These are phyloP conservation scores for Conopomorpha cramerella DNA, from an alignment of 1,140 invertebrate genomes.

Conservation along the genomic window DNA sequence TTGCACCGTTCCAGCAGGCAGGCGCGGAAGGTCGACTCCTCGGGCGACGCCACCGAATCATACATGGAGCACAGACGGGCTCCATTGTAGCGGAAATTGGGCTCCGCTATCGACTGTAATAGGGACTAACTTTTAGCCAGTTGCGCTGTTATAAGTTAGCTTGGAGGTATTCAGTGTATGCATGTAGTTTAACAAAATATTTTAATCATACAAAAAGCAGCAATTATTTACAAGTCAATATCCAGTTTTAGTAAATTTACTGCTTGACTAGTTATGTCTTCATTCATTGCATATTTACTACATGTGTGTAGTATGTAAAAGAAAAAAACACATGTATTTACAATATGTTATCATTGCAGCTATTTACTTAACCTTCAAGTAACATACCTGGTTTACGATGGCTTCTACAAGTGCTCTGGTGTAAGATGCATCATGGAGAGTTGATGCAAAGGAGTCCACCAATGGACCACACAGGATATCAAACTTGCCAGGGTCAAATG, in stretches of 20 bases:
- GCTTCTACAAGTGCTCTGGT: constrained; percentile 60
- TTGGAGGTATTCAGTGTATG: no score
- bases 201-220: no score
- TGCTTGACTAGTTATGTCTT: no score
- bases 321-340: no score
- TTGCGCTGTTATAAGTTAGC: no score
- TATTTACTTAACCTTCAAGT: not conserved
- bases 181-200: no score
- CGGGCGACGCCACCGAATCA: constrained; percentile 48
- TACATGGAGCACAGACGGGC: constrained; percentile 66
- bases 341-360: not conserved
- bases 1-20: constrained; percentile 53
- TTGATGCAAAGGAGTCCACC: constrained; percentile 59
- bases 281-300: no score
- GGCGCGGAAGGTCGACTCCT: constrained; percentile 59
- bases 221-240: no score
- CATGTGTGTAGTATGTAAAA: no score
- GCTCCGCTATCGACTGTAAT: constrained; percentile 68
- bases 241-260: no score
- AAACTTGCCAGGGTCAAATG: constrained; percentile 65
- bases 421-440: constrained; percentile 53
- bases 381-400: constrained; percentile 64
- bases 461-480: constrained; percentile 60
- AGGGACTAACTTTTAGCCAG: no score
- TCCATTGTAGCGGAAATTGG: constrained; percentile 70